Evolutionary conservation across 1,140 invertebrate species (phyloP).

Genomic region (Uloborus diversus): DNA sequence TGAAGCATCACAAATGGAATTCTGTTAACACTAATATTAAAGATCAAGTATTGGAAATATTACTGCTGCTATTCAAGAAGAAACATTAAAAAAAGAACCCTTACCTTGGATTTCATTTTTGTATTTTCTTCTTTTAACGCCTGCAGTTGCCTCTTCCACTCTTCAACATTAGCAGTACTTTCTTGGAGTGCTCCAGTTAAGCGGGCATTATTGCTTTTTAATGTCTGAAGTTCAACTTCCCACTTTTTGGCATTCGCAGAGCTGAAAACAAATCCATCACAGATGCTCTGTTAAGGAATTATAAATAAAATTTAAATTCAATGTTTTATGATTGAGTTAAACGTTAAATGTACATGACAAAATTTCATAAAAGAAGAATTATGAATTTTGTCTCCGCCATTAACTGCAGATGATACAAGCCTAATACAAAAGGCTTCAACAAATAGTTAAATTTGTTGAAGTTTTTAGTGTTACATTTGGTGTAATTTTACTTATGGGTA

Average conservation of each 20-base stretch:
- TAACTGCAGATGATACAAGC: too few relatives aligned
- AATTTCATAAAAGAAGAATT: too few relatives aligned
- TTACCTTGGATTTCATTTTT: slow-evolving; percentile 78
- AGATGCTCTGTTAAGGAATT: neutral
- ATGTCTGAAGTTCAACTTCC: slow-evolving; percentile 94
- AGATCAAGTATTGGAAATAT: too few relatives aligned
- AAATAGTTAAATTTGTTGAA: too few relatives aligned
- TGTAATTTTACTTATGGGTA: too few relatives aligned
- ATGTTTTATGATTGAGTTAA: neutral
- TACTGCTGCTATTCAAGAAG: too few relatives aligned
- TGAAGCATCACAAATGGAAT: too few relatives aligned
- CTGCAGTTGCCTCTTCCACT: slow-evolving; percentile 97
- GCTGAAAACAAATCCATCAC: slow-evolving; percentile 70
- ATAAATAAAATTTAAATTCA: neutral
- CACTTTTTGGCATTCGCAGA: slow-evolving; percentile 98
- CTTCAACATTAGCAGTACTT: slow-evolving; percentile 96
- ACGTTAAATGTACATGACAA: too few relatives aligned
- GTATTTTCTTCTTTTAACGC: slow-evolving; percentile 96
- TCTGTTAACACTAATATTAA: too few relatives aligned
- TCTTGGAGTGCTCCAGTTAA: slow-evolving; percentile 95
- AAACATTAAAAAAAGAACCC: neutral
- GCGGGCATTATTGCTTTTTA: slow-evolving; percentile 95
- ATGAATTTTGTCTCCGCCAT: too few relatives aligned
- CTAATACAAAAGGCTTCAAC: too few relatives aligned
- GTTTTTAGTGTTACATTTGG: too few relatives aligned